Base-by-base conservation (phyloP, 2,797 vertebrate species). In the Esox masquinongy region DNA sequence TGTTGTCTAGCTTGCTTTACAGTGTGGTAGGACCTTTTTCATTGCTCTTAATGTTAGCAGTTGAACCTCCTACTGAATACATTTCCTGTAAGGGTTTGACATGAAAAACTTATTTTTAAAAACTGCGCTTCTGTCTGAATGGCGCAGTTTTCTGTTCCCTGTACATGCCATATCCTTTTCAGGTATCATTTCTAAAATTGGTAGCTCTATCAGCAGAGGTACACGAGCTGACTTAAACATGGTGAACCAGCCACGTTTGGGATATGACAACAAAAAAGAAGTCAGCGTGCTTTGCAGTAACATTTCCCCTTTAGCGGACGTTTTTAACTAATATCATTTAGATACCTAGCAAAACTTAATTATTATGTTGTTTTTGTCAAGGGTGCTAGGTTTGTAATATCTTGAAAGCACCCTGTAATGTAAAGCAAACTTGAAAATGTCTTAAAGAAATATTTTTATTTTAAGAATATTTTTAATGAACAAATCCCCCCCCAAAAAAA, bases 51-150 rank as follows among this genome's bases (percentile, higher is more conserved):
- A 66, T 16, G 63, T 66, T 34, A 12, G 59, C 22, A 63, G 11
- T 29, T 5, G 64, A 47, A 31, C 15, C 51, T 26, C 31, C 63
- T 17, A n/a, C 66, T 59, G 73, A 66, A 64, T 61, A 12, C 16
- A 1, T 29, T 43, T 70, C 34, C 56, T 64, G 22, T 43, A 8
- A 19, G 24, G 22, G 66, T 36, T 72, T 29, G 26, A 26, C 67
- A 31, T 74, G 26, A 51, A 70, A 70, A 47, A 26, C 59, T 26
- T 9, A 29, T 67, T 67, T 67, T 17, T 31, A 67, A 29, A 34
- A 15, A 22, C 59, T 22, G 59, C 22, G 17, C 50, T 53, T n/a
- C 6, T 11, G 11, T 29, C 24, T 63, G 24, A 24, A 26, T 11
- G 59, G 2, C n/a, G 4, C 50, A 0, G 7, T 51, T 63, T 63